These are phyloP conservation scores for Aphelenchoides fujianensis DNA, from an alignment of 1,140 invertebrate species.

Conservation along the genomic window DNA sequence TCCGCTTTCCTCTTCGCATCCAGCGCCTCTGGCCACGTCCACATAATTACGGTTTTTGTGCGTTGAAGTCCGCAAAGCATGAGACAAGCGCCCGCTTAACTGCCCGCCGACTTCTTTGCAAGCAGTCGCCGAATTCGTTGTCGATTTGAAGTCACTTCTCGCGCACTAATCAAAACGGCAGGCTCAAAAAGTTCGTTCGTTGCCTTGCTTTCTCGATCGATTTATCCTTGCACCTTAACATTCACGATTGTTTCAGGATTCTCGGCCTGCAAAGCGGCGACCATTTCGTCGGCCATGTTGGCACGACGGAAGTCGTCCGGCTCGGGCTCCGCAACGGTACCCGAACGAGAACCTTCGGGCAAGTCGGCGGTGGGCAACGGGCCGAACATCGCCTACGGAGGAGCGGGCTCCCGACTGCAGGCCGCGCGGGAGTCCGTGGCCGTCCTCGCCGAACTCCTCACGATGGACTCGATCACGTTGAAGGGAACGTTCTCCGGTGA, in stretches of 20 bases:
- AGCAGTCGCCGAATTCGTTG: not conserved
- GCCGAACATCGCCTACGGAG: not conserved
- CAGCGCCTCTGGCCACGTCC: not conserved
- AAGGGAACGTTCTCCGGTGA: slow-evolving; percentile 19
- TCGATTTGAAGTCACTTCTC: too few relatives aligned
- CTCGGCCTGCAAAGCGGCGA: slow-evolving; percentile 24
- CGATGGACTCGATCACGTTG: slow-evolving; percentile 30
- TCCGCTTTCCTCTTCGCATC: not conserved
- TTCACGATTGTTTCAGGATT: not conserved
- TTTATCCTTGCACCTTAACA: not conserved
- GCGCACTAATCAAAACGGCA: too few relatives aligned
- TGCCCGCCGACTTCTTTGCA: not conserved
- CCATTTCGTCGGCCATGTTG: slow-evolving; percentile 50
- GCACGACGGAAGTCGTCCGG: slow-evolving; percentile 41
- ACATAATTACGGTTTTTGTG: not conserved
- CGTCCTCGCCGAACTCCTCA: slow-evolving; percentile 41
- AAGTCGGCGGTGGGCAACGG: slow-evolving; percentile 22
- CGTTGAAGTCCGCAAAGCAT: too few relatives aligned
- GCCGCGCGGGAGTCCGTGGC: slow-evolving; percentile 47
- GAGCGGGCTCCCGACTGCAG: slow-evolving; percentile 29
- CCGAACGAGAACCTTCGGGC: not conserved
- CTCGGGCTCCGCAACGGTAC: not conserved
- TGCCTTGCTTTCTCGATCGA: not conserved
- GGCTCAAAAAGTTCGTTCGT: not conserved
- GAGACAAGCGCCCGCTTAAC: too few relatives aligned